Percentiles rank a stretch among this genome's conserved stretches.
phyloP scores from a whole-genome alignment of 1,140 invertebrate species.

The Microplitis demolitor region DNA sequence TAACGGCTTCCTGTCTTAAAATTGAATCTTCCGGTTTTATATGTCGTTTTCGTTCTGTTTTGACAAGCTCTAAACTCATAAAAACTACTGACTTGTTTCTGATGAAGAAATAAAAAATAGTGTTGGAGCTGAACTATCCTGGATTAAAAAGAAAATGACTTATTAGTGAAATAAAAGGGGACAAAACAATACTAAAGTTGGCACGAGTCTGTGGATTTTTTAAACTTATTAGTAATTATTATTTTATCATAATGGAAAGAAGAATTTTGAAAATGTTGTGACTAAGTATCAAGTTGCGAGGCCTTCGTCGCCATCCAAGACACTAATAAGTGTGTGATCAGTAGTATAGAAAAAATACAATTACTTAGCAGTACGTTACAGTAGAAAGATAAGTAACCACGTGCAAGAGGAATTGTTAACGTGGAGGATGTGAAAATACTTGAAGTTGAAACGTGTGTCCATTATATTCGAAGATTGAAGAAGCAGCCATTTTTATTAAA shows the following conservation, averaged over 20 bases:
- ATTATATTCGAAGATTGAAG: too few species aligned
- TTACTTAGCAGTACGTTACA: neutral
- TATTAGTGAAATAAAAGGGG: neutral
- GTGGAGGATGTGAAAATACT: neutral
- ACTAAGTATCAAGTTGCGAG: conserved; percentile 42
- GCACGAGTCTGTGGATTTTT: neutral
- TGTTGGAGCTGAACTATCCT: too few species aligned
- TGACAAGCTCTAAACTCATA: too few species aligned
- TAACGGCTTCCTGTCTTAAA: too few species aligned
- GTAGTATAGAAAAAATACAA: conserved; percentile 25
- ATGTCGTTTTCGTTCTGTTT: too few species aligned
- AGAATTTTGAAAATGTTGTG: conserved; percentile 58
- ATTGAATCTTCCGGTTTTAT: too few species aligned
- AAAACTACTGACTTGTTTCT: too few species aligned
- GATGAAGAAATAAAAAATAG: too few species aligned
- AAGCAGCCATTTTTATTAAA: too few species aligned
- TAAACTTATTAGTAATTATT: neutral
- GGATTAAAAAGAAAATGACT: neutral
- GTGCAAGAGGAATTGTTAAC: neutral
- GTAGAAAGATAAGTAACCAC: conserved; percentile 19
- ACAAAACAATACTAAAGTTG: neutral
- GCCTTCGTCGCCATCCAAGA: conserved; percentile 47
- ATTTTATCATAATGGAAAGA: conserved; percentile 46
- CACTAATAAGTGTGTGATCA: conserved; percentile 56
- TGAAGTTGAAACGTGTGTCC: too few species aligned